Evolutionary conservation across 2,113 vertebrate species (phyloP).

Genomic region (Hypocryptadius cinnamomeus): DNA sequence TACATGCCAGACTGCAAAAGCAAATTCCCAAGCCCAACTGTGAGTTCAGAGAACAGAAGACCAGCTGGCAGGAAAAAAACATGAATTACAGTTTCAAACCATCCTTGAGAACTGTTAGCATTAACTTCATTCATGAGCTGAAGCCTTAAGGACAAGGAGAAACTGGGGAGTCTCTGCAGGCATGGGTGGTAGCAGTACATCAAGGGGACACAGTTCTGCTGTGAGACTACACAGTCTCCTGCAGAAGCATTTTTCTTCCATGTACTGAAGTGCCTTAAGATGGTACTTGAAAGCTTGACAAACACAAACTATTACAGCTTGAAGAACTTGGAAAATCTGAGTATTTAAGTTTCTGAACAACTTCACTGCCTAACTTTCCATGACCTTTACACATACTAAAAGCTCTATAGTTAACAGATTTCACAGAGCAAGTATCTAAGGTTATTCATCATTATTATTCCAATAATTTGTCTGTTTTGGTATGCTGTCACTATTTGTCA

Average conservation of each 20-base stretch:
- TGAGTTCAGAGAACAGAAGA: background rate
- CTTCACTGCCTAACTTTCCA: background rate
- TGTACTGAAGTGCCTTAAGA: background rate
- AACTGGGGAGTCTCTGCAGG: background rate
- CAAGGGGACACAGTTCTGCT: background rate
- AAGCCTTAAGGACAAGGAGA: background rate
- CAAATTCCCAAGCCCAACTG: background rate
- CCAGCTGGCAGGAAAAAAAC: background rate
- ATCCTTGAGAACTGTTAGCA: background rate
- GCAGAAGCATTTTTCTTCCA: background rate
- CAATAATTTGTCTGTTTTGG: background rate
- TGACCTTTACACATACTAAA: background rate
- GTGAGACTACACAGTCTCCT: background rate
- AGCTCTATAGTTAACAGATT: background rate
- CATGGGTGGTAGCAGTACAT: background rate
- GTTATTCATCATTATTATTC: background rate
- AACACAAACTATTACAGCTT: background rate
- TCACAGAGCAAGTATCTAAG: background rate
- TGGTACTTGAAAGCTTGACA: conserved; percentile 27
- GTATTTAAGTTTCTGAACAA: background rate
- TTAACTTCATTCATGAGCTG: background rate
- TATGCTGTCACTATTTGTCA: background rate
- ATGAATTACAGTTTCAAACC: background rate
- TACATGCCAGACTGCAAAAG: background rate
- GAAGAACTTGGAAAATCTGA: background rate